A percentile compares a stretch with the other conserved stretches of the same genome.
Evolutionary conservation across 2,113 vertebrate species (phyloP).

Genomic region (Cyanistes caeruleus): DNA sequence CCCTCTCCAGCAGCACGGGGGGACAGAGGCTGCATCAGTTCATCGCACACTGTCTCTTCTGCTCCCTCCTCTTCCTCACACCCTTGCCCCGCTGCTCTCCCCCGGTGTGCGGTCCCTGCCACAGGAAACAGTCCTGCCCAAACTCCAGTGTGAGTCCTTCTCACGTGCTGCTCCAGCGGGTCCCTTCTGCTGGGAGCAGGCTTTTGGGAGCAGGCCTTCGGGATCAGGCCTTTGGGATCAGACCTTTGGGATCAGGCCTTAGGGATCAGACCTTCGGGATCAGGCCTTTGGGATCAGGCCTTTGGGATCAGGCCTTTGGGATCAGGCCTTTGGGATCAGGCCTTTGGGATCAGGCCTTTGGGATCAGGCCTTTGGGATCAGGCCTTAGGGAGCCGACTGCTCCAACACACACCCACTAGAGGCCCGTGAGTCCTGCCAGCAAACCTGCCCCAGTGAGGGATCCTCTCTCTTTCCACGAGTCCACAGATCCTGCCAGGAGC

Average conservation of each 20-base stretch:
- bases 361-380: too few species aligned
- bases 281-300: too few species aligned
- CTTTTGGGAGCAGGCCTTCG: too few species aligned
- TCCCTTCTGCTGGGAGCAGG: not conserved
- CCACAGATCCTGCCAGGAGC: not conserved
- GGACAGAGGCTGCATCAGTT: not conserved
- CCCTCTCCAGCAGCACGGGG: not conserved
- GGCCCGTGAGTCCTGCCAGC: not conserved
- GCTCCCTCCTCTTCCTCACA: not conserved
- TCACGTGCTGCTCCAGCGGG: fast-evolving
- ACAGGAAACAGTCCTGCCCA: not conserved
- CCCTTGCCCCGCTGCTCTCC: not conserved
- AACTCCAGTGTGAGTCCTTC: too few species aligned
- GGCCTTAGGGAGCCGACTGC: too few species aligned
- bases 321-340: too few species aligned
- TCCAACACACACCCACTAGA: fast-evolving
- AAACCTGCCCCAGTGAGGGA: not conserved
- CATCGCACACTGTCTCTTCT: not conserved
- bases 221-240: not conserved
- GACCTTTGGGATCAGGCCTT: too few species aligned
- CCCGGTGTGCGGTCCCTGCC: not conserved
- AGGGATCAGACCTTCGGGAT: fast-evolving
- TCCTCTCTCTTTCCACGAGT: not conserved
- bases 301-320: fast-evolving
- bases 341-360: fast-evolving